Base-by-base conservation (phyloP, 2,888 invertebrate species). In the Drosophila rellima region DNA sequence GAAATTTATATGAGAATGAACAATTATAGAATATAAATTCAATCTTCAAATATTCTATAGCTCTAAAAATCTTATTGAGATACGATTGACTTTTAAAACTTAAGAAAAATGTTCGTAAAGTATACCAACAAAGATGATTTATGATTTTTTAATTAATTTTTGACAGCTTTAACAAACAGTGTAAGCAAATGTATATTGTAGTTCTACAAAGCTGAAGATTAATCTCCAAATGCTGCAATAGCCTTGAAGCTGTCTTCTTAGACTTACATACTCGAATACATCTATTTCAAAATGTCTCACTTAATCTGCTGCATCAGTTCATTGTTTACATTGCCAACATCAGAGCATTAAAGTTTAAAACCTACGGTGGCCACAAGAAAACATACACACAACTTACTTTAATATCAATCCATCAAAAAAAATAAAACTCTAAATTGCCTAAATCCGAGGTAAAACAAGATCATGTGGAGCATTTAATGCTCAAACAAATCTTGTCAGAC, bases 361-460 rank as follows among this genome's bases (percentile, higher is more conserved):
- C 56, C 68, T 65, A 29, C 64, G 51, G 50, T 42, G 48, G 52
- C 56, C 67, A 54, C 44, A 20, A 33, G 40, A 11, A 69, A 50
- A 54, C 48, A 61, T 11, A 59, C 39, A 52, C 52, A 44, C 51
- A 45, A 20, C 13, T n/a, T 68, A 69, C 87, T 72, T 71, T 70
- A 74, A 78, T 75, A 82, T 62, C 73, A 89, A 89, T 83, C 86
- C 86, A 89, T 89, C 88, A 89, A 48, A 80, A 52, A 54, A 31
- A 5, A 44, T n/a, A 40, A 4, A 42, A 44, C 78, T 62, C 59
- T 48, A 82, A 88, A 88, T 74, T 81, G 76, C 68, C 86, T 48
- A 78, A 88, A 81, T 69, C 78, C 82, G 68, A 63, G 61, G 71
- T 71, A 81, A 89, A 82, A 79, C 85, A 69, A 88, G 86, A 83